phyloP scores from a whole-genome alignment of 2,113 vertebrate species.

The Macaca mulatta region DNA sequence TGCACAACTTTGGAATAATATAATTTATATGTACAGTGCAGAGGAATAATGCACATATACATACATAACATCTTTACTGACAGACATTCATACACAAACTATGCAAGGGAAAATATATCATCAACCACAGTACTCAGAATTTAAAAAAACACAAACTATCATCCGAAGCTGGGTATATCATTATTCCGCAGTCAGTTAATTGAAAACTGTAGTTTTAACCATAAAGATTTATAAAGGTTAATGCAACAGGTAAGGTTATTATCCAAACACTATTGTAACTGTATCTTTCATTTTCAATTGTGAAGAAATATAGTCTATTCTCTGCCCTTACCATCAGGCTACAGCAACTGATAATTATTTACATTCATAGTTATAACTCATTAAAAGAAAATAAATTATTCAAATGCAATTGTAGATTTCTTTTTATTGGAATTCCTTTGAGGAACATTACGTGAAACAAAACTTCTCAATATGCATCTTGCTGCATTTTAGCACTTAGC shows the following conservation, averaged over 20 bases:
- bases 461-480: neutral
- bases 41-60: neutral
- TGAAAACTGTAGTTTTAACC: neutral
- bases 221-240: slow-evolving; percentile 36
- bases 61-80: slow-evolving; percentile 1
- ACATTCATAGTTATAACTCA: neutral
- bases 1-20: neutral
- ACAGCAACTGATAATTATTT: neutral
- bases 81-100: neutral
- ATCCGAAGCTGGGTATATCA: neutral
- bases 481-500: neutral
- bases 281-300: slow-evolving; percentile 42
- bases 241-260: slow-evolving; percentile 6
- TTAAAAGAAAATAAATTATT: neutral
- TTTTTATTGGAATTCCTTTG: slow-evolving; percentile 50
- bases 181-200: neutral
- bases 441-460: neutral
- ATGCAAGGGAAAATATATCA: neutral
- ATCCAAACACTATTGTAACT: neutral
- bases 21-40: neutral
- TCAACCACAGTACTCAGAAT: neutral
- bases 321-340: neutral
- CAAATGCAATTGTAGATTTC: neutral
- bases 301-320: neutral
- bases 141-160: neutral